Conservation (phyloP, 2,888 invertebrate species). For the Agonopterix alstromeriana region DNA sequence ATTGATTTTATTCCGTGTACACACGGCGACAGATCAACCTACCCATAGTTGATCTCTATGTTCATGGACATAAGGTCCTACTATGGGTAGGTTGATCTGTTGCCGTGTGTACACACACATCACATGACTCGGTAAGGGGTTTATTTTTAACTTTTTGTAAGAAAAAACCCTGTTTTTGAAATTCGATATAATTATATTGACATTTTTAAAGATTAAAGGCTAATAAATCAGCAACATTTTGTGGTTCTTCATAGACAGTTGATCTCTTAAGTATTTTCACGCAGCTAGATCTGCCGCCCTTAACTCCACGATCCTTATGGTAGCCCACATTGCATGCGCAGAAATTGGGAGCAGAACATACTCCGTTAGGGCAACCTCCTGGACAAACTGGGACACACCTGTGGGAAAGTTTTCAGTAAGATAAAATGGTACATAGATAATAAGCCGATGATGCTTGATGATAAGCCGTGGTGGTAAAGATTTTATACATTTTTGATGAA, state of each 20-base stretch:
- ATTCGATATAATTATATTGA: background rate
- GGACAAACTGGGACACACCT: conserved; percentile 79
- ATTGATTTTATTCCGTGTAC: no score
- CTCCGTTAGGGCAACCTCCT: conserved; percentile 84
- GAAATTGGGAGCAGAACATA: conserved; percentile 83
- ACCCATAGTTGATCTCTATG: no score
- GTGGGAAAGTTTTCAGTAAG: conserved; percentile 6
- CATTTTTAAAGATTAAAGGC: conserved; percentile 17
- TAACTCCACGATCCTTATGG: conserved; percentile 77
- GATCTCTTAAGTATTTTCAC: conserved; percentile 66
- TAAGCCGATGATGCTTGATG: no score
- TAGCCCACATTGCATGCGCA: conserved; percentile 85
- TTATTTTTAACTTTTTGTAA: no score
- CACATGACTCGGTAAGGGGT: no score
- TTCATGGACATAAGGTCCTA: no score
- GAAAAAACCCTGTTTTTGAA: background rate
- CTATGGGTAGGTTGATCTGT: no score
- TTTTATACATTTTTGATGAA: no score
- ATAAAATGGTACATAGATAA: no score
- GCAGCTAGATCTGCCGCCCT: conserved; percentile 80
- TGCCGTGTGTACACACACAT: no score
- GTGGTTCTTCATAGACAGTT: conserved; percentile 4
- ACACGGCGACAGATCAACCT: no score
- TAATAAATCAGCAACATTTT: conserved; percentile 23
- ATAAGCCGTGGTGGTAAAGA: no score